Base-by-base conservation (phyloP, 1,140 invertebrate genomes). In the Temnothorax longispinosus region DNA sequence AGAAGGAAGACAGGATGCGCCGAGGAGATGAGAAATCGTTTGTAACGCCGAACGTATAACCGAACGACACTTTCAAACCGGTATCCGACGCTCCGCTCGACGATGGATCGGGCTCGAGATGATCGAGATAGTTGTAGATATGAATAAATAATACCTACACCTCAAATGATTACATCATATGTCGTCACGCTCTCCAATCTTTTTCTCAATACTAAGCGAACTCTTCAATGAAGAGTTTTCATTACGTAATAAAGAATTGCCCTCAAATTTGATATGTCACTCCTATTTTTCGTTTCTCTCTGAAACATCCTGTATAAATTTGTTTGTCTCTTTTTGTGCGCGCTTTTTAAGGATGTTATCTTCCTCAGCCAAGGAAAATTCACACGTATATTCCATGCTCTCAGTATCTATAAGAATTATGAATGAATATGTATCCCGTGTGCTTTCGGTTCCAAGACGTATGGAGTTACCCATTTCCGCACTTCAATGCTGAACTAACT, bases 31-130 rank as follows among this genome's bases (percentile, higher is more conserved):
- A 85, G 71, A 44, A 76, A 85, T 87, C 80, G 71, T 76, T 50
- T 67, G 78, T 56, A 56, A 44, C 50, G 21, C 18, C 50, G 32
- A 69, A 69, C 78, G 58, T 82, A 76, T 65, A 75, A 85, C 44
- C 72, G 64, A 85, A 54, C 72, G 62, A 77, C 86, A 85, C 50
- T 64, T 67, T 35, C 38, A 50, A 77, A 77, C 69, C 80, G 81
- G 86, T 85, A 77, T 60, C 65, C 81, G 52, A 60, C 18, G 72
- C 38, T 71, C 21, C 44, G 64, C 27, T 27, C 62, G 62, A 87
- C 60, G 81, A 62, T 60, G 60, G 7, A 60, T 76, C 82, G 65
- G n/a, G 21, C 75, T 71, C 41, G n/a, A 44, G 52, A 56, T 21
- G 38, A 41, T 56, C 32, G 71, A 87, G 71, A 87, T 85, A 56